Base-by-base conservation (phyloP, 2,113 vertebrate genomes). In the Catharus minimus region DNA sequence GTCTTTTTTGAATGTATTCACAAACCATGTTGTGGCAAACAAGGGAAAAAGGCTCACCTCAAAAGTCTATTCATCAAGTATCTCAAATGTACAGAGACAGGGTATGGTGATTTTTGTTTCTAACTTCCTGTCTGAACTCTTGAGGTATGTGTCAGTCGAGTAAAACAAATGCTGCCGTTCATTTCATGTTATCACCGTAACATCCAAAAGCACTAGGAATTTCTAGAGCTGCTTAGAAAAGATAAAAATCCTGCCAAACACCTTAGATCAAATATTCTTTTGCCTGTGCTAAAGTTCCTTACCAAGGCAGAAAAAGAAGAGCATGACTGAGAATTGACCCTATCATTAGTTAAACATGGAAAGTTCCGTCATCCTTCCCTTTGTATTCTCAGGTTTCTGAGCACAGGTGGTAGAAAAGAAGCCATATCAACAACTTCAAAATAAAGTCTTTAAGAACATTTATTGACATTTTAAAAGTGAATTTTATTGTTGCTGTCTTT, bases 171-270 rank as follows among this genome's bases (percentile, higher is more conserved):
- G 4, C 32, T 65, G 57, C 15, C n/a, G 21, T 53, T 81, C 68
- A 23, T 13, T 47, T 82, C 15, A n/a, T 18, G 26, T 13, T 83
- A 27, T 61, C 49, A 73, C 6, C 0, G 0, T 33, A 72, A 56
- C 15, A 43, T 65, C 8, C 32, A 41, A 89, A 89, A 79, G 1
- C 15, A 26, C 7, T 12, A 26, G 28, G 15, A 65, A 49, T 41
- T 89, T 89, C 32, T 33, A 62, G 41, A 82, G 8, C 46, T 16
- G 68, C 2, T 1, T 52, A 38, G 22, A 82, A 68, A 9, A 13
- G 26, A 56, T 15, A 41, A 87, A 55, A 94, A 44, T 33, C 52
- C 28, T 33, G 41, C 4, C 9, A 60, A 82, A 46, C 19, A 26
- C 11, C 23, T 64, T 67, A 24, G 3, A 19, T 17, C 7, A 44